Evolutionary conservation across 2,797 vertebrate genomes (phyloP), one percentile per base, ranked within the genome.

Genomic region (Cyclura pinguis): DNA sequence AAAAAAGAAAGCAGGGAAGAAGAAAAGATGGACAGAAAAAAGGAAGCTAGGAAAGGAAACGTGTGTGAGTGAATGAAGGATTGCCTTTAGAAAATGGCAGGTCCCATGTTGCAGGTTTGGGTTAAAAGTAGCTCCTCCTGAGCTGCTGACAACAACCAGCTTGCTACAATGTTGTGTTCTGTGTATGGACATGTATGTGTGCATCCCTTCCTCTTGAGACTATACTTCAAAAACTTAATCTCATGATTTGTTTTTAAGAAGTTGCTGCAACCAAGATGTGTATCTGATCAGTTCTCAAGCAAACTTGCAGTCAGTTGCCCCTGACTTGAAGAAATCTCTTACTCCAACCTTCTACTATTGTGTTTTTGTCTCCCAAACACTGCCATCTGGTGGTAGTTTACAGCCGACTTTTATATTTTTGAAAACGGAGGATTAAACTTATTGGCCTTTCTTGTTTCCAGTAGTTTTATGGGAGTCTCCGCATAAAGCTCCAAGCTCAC

Each of bases 341-440:
- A 12, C 24, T 50, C 6, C 52, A 29, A 52, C 6, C 2, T 32
- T 3, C 20, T 24, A 50, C 20, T 24, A 50, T 16, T 59, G 35
- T 27, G 69, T 92, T 14, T 92, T 92, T 91, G 73, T 47, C 81
- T 93, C 86, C 84, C 67, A 91, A 89, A 35, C 50, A 67, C 89
- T 96, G 93, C 94, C 95, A 80, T 94, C 94, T 94, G 81, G 94
- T 94, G 93, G 93, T 84, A 88, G 5, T 0, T 84, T 88, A 89
- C 42, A 77, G 72, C 14, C 6, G 13, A n/a, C 14, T 74, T 35
- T 16, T 78, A 47, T 50, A 47, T 47, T 78, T 78, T 18, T 9
- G 8, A 35, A 47, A 77, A 42, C 1, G 20, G 42, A 24, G 22
- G 76, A 76, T 50, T 78, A 27, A 47, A 42, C 18, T 76, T 76